Evolutionary conservation across 2,113 vertebrate species (phyloP).

Genomic region (Callaeas wilsoni): DNA sequence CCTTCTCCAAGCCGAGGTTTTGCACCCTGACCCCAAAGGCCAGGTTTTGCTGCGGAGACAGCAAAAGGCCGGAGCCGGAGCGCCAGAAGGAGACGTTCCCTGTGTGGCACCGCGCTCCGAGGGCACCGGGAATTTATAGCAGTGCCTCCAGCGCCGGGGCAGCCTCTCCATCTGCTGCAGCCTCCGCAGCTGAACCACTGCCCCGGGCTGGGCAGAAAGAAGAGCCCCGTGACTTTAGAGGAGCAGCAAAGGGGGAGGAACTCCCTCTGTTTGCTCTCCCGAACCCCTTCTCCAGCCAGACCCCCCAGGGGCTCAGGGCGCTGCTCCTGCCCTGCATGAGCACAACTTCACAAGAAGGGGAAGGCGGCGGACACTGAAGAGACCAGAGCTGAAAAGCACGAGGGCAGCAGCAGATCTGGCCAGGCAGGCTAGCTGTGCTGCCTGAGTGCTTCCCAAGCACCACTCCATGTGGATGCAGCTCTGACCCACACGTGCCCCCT

Average conservation of each 20-base stretch:
- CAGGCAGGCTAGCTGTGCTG: rapidly evolving
- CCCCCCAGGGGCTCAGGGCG: background rate
- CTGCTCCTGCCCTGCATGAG: background rate
- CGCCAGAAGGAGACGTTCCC: background rate
- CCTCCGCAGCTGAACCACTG: background rate
- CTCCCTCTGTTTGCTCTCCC: background rate
- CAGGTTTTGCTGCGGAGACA: rapidly evolving
- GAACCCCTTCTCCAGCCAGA: background rate
- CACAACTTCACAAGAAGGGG: rapidly evolving
- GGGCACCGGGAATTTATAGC: conserved; percentile 4
- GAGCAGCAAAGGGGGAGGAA: background rate
- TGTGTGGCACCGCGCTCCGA: rapidly evolving
- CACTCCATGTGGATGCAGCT: rapidly evolving
- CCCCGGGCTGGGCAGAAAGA: background rate
- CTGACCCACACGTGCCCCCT: background rate
- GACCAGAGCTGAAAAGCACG: background rate
- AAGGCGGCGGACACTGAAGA: background rate
- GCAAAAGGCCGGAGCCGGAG: background rate
- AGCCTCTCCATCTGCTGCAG: conserved; percentile 25
- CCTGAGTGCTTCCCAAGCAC: rapidly evolving
- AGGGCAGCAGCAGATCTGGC: background rate
- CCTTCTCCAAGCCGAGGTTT: too few relatives aligned
- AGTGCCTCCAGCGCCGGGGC: background rate
- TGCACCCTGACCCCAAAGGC: too few relatives aligned
- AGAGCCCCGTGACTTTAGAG: background rate